Evolutionary conservation across 2,888 invertebrate species (phyloP).

Genomic region (Phyllotreta striolata): DNA sequence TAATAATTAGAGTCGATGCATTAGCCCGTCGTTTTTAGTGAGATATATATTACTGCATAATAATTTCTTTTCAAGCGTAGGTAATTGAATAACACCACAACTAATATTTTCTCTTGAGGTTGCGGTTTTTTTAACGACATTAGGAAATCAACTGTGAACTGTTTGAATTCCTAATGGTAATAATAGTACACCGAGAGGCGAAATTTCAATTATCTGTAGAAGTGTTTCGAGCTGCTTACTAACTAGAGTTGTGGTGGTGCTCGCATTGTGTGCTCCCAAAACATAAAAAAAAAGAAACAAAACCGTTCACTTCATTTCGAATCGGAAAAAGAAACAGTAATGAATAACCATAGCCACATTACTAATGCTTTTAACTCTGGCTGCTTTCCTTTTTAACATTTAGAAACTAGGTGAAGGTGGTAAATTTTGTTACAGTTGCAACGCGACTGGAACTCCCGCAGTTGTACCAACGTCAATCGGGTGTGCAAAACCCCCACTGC

Average conservation of each 20-base stretch:
- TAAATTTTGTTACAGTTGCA: slow-evolving; percentile 59
- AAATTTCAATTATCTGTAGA: slow-evolving; percentile 20
- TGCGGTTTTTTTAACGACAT: no score
- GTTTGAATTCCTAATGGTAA: neutral
- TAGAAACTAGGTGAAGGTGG: slow-evolving; percentile 45
- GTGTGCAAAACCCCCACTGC: slow-evolving; percentile 59
- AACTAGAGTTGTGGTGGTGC: slow-evolving; percentile 46
- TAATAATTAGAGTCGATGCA: slow-evolving; percentile 19
- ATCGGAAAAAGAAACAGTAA: slow-evolving; percentile 12
- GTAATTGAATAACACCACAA: slow-evolving; percentile 16
- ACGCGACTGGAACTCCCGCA: slow-evolving; percentile 64
- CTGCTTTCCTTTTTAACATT: slow-evolving; percentile 25
- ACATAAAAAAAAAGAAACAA: no score
- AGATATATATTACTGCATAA: neutral
- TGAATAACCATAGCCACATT: slow-evolving; percentile 16
- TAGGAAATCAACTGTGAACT: neutral
- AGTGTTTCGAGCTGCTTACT: slow-evolving; percentile 48
- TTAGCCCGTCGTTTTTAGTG: neutral
- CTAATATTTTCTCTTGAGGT: slow-evolving; percentile 1
- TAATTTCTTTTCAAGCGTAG: neutral
- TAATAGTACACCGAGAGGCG: slow-evolving; percentile 1
- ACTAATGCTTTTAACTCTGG: slow-evolving; percentile 36
- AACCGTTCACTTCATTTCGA: slow-evolving; percentile 33
- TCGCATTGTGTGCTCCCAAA: slow-evolving; percentile 38
- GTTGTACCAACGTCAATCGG: slow-evolving; percentile 62